phyloP scores from a whole-genome alignment of 1,140 invertebrate genomes.

The Panagrolaimus sp. region DNA sequence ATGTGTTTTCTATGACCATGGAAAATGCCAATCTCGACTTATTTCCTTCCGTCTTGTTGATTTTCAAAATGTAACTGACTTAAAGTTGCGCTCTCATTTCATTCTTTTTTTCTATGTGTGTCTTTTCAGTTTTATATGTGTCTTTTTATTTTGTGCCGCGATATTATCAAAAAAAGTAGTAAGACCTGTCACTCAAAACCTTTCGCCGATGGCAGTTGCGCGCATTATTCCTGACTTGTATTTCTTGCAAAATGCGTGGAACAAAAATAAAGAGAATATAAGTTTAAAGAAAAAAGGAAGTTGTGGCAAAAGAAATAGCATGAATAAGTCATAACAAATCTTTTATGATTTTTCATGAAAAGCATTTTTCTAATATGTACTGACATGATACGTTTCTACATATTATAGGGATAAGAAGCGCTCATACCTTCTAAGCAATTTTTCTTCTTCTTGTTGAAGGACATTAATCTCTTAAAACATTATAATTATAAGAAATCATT shows the following conservation, averaged over 20 bases:
- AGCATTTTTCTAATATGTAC: background rate
- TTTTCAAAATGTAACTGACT: slow-evolving; percentile 5
- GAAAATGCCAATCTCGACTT: too few species aligned
- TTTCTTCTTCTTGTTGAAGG: too few species aligned
- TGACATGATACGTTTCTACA: background rate
- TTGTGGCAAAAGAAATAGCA: too few species aligned
- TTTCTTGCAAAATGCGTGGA: background rate
- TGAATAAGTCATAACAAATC: too few species aligned
- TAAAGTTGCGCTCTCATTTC: background rate
- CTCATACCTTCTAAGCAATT: too few species aligned
- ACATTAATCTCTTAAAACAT: too few species aligned
- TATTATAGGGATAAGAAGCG: too few species aligned
- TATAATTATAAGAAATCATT: too few species aligned
- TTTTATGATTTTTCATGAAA: background rate
- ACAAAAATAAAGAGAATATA: too few species aligned
- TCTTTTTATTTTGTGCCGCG: background rate
- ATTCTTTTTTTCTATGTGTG: too few species aligned
- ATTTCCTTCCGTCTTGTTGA: slow-evolving; percentile 4
- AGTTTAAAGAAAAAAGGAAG: too few species aligned
- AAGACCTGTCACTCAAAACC: slow-evolving; percentile 13
- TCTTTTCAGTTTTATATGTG: background rate
- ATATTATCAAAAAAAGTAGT: background rate
- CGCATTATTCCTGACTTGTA: slow-evolving; percentile 4
- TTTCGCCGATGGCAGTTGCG: slow-evolving; percentile 10
- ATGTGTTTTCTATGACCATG: too few species aligned